Evolutionary conservation across 2,888 invertebrate genomes (phyloP).

Genomic region (Ligdia adustata): DNA sequence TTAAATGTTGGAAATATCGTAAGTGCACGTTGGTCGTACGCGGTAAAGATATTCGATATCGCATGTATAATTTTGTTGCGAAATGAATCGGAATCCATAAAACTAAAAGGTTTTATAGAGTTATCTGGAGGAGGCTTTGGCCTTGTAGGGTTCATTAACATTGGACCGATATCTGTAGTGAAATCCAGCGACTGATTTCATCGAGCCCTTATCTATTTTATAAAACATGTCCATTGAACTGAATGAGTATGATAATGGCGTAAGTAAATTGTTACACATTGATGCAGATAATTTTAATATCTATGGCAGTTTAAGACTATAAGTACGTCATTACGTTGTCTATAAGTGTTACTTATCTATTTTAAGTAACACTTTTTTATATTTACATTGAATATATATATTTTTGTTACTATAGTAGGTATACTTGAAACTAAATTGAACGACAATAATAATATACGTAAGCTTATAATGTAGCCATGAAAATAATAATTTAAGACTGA

Average conservation of each 20-base stretch:
- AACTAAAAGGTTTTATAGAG: constrained; percentile 80
- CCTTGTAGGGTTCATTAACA: constrained; percentile 79
- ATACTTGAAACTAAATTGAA: neutral
- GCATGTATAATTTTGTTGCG: constrained; percentile 69
- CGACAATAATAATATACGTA: no score
- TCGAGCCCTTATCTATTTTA: constrained; percentile 51
- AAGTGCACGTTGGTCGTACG: constrained; percentile 59
- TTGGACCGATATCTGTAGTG: constrained; percentile 65
- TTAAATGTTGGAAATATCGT: constrained; percentile 54
- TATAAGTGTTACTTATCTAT: no score
- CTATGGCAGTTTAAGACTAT: no score
- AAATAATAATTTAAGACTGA: constrained; percentile 14
- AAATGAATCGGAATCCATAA: constrained; percentile 73
- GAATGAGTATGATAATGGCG: constrained; percentile 22
- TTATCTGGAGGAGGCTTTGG: constrained; percentile 70
- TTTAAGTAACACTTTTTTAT: neutral
- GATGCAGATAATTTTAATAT: no score
- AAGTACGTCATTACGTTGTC: no score
- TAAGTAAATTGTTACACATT: no score
- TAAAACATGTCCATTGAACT: constrained; percentile 15
- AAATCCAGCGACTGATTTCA: constrained; percentile 73
- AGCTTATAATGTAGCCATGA: neutral
- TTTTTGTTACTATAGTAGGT: neutral
- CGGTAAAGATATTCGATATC: constrained; percentile 75
- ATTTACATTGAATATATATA: neutral